Evolutionary conservation across 1,140 invertebrate species (phyloP), one percentile per base, ranked within the genome.

Genomic region (Zaprionus africanus): DNA sequence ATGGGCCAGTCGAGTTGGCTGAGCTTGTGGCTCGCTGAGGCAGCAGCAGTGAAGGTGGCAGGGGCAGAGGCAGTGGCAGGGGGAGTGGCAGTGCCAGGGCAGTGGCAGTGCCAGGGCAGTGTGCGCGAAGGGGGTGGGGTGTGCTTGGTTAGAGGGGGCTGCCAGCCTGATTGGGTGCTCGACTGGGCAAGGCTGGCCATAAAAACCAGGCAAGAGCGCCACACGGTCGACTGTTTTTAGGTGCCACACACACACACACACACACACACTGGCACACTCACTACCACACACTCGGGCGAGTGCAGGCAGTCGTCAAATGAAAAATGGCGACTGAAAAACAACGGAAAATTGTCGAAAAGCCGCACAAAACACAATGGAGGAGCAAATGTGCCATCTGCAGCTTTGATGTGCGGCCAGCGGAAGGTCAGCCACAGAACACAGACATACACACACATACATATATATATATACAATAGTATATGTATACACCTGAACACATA

Each of bases 191-290:
- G 71, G 71, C 72, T 80, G 76, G 71, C 71, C 85, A 88, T 88
- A 88, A 88, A 88, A 88, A 88, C 84, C 84, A 88, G 84, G 81
- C 82, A 69, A 54, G 46, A 73, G 70, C 76, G 82, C 82, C 79
- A 88, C 83, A 85, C 69, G 82, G 74, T 66, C 80, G 80, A 70
- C 81, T 90, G 84, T 88, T 84, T 84, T 88, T 87, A 88, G 84
- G 81, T 87, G 85, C 83, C 61, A 31, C 63, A 65, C 74, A 63
- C 53, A 53, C 59, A 75, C 66, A 70, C 73, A 59, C 59, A 43
- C 59, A 63, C 58, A 62, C 63, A 59, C 36, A 54, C 49, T 24
- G 17, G 13, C 59, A 15, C 34, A 31, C n/a, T n/a, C 34, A 59
- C 28, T 7, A 34, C 1, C 63, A 51, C 70, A 54, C 58, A 62